Conservation (phyloP, 2,888 invertebrate species). For the Drosophila stalkeri region DNA sequence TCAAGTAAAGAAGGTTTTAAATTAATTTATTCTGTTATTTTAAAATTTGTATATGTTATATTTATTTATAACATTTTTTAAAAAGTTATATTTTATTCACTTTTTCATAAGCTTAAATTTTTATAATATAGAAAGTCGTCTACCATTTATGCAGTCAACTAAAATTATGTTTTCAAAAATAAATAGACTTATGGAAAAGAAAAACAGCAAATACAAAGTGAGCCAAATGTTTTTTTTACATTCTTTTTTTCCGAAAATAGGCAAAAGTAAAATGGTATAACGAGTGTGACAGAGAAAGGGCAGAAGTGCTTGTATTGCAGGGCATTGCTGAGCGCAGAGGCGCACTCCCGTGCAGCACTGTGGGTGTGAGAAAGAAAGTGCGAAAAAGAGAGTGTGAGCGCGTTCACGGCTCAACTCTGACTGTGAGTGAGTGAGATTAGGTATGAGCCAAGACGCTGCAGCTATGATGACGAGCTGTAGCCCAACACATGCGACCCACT, state of each 20-base stretch:
- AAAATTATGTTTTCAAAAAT: background rate
- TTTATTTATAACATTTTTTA: background rate
- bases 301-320: background rate
- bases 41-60: too few species aligned
- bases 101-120: background rate
- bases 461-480: constrained; percentile 6
- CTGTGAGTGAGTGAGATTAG: background rate
- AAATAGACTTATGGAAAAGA: background rate
- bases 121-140: background rate
- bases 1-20: background rate
- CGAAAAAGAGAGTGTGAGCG: background rate
- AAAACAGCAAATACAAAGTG: background rate
- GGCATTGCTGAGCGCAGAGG: background rate
- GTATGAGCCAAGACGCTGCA: constrained; percentile 3
- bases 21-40: background rate
- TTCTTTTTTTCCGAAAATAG: background rate
- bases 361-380: background rate
- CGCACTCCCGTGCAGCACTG: background rate
- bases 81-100: background rate
- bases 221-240: background rate
- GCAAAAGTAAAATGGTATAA: constrained; percentile 5
- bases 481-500: constrained; percentile 1
- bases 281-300: background rate
- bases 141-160: background rate
- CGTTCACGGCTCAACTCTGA: background rate